Percentiles rank a stretch among this genome's conserved stretches.
Conservation (phyloP, 2,797 vertebrate species). For the Cheirogaleus major region DNA sequence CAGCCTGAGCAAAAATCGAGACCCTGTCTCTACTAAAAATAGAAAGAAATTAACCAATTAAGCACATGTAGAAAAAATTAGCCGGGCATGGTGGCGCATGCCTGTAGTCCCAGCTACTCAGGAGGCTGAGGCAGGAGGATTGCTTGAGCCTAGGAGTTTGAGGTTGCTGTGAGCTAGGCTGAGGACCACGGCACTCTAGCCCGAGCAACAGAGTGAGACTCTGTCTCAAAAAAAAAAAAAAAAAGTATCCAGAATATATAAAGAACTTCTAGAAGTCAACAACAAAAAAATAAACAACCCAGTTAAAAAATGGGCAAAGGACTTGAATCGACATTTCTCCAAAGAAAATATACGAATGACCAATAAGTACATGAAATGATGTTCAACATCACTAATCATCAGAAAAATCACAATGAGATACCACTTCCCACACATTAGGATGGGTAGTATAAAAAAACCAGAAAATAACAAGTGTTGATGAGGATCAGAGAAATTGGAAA, state of each 20-base stretch:
- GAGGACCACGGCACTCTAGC: no score
- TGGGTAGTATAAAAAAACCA: not conserved
- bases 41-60: no score
- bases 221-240: no score
- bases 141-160: no score
- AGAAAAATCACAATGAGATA: not conserved
- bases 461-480: fast-evolving
- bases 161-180: no score
- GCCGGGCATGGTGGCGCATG: no score
- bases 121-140: no score
- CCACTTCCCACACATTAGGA: not conserved
- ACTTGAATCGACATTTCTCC: not conserved
- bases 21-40: no score
- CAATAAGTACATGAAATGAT: not conserved
- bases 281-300: not conserved
- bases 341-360: not conserved
- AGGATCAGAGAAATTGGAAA: not conserved
- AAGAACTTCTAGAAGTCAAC: not conserved
- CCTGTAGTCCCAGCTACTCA: no score
- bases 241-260: not conserved
- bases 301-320: not conserved
- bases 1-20: no score
- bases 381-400: not conserved
- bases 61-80: no score
- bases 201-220: no score